A percentile compares a stretch with the other conserved stretches of the same genome.
phyloP scores from a whole-genome alignment of 2,113 vertebrate species.

The Tichodroma muraria region DNA sequence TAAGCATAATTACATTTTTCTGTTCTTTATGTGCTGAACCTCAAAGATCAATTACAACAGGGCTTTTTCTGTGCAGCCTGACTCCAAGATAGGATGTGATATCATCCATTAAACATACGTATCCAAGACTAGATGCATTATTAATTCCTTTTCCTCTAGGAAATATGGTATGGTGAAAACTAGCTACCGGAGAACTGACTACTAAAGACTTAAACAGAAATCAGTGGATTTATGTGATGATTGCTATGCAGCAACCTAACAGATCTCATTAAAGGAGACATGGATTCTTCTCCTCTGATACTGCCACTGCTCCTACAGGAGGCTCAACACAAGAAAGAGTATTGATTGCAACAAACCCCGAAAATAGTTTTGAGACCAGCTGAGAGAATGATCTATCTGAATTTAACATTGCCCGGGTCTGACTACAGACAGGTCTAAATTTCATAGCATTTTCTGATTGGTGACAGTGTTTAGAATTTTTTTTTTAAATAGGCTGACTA shows the following conservation, averaged over 20 bases:
- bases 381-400: not conserved
- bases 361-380: not conserved
- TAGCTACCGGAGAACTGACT: conserved; percentile 32
- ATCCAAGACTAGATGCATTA: conserved; percentile 29
- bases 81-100: conserved; percentile 3
- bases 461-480: not conserved
- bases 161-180: conserved; percentile 46
- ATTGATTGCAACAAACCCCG: not conserved
- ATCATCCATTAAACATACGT: conserved; percentile 50
- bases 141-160: conserved; percentile 50
- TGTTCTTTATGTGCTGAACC: not conserved
- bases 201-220: conserved; percentile 51
- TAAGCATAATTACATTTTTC: not conserved
- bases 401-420: not conserved
- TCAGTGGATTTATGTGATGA: conserved; percentile 44
- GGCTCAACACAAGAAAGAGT: not conserved
- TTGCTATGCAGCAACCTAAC: not conserved
- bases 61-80: not conserved
- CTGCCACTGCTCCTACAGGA: not conserved
- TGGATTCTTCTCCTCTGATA: not conserved
- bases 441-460: not conserved
- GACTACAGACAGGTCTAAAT: not conserved
- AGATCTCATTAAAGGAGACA: not conserved
- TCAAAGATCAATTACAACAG: conserved; percentile 26
- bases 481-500: not conserved